Evolutionary conservation across 2,888 invertebrate species (phyloP), one percentile per base, ranked within the genome.

Genomic region (Synanthedon myopaeformis): DNA sequence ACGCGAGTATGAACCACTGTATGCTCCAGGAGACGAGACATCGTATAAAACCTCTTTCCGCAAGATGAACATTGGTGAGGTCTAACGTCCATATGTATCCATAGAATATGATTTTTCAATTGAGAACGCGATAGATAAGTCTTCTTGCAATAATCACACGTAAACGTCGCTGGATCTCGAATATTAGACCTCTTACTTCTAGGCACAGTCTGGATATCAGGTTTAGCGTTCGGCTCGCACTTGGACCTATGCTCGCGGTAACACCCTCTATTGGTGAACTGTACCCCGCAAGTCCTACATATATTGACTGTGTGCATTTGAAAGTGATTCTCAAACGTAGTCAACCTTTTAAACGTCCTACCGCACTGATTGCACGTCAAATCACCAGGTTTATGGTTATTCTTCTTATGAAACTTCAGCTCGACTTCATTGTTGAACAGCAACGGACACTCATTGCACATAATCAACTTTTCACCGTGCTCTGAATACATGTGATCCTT

Each of bases 61-160:
- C 90, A 90, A 72, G 82, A 82, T 23, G 82, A 78, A 57, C 90
- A 90, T 57, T 88, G 80, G 59, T 86, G 86, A 0, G 82, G 89
- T 55, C 79, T 70, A 10, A 77, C 80, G 60, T 77, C 82, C 86
- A 77, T 82, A 52, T 82, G 90, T 53, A 85, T 85, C 87, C 85
- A 86, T 0, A 81, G 62, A n/a, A 86, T 85, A 52, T 87, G 87
- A 52, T 86, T 86, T 58, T 85, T 79, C 2, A 87, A 60, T 53
- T 85, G 85, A 0, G 82, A 79, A 13, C 85, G 65, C 0, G 82
- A 79, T 0, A 62, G 68, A 58, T 86, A 86, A 0, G 70, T 74
- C 55, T 86, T 86, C 0, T 63, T 64, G 55, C 87, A 87, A 54
- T 84, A 73, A 49, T 83, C 85, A 54, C 87, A 86, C 0, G 73